Evolutionary conservation across 1,140 invertebrate species (phyloP).

Genomic region (Sinonovacula constricta): DNA sequence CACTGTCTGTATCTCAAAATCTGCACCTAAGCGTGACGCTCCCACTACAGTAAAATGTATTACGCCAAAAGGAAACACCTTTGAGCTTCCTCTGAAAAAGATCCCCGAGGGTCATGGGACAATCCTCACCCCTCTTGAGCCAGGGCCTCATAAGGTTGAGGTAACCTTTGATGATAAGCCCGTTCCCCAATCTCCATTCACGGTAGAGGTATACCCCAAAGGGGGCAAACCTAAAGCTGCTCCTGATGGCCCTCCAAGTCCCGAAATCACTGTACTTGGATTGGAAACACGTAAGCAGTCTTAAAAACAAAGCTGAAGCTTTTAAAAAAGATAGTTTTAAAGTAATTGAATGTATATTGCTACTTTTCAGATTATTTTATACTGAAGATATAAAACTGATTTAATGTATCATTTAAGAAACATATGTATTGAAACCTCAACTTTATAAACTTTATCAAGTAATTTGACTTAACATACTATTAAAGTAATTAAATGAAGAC

Average conservation of each 20-base stretch:
- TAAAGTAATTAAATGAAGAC: no score
- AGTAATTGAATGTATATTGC: no score
- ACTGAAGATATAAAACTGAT: no score
- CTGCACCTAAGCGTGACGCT: slow-evolving; percentile 83
- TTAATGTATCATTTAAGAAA: no score
- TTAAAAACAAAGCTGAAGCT: no score
- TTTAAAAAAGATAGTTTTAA: no score
- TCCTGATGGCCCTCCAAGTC: background rate
- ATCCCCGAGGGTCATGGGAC: slow-evolving; percentile 88
- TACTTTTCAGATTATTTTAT: no score
- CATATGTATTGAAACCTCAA: no score
- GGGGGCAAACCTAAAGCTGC: slow-evolving; percentile 10
- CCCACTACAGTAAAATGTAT: slow-evolving; percentile 81
- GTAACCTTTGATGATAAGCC: slow-evolving; percentile 98
- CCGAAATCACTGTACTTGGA: slow-evolving; percentile 40
- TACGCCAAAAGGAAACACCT: slow-evolving; percentile 73
- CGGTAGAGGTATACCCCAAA: slow-evolving; percentile 85
- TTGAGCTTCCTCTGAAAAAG: slow-evolving; percentile 82
- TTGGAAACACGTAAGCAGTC: slow-evolving; percentile 44
- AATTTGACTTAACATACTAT: no score
- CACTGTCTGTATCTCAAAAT: slow-evolving; percentile 88
- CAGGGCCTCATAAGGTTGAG: slow-evolving; percentile 89
- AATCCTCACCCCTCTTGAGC: slow-evolving; percentile 89
- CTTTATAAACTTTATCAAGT: no score
- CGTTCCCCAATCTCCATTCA: slow-evolving; percentile 97